Percentiles rank a stretch among this genome's conserved stretches.
Conservation (phyloP, 1,140 invertebrate species). For the Anthonomus grandis region DNA sequence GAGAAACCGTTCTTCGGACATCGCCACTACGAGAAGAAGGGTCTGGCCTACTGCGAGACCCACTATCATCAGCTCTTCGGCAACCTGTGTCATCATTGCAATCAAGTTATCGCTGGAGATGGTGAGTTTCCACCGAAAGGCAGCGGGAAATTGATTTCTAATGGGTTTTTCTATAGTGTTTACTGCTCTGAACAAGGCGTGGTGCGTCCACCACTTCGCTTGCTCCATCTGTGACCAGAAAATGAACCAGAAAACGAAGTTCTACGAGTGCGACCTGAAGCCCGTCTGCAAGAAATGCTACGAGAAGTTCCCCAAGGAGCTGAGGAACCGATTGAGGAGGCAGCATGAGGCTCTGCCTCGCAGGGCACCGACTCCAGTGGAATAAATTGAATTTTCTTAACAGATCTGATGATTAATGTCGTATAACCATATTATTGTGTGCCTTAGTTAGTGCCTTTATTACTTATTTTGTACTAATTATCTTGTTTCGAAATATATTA, state of each 20-base stretch:
- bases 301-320: conserved; percentile 92
- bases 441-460: no score
- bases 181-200: conserved; percentile 98
- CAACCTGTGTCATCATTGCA: conserved; percentile 97
- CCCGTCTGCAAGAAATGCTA: conserved; percentile 99
- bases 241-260: conserved; percentile 98
- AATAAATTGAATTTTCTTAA: no score
- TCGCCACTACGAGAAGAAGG: conserved; percentile 98
- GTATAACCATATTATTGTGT: no score
- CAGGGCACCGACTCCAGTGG: conserved; percentile 39
- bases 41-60: conserved; percentile 97
- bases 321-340: conserved; percentile 80
- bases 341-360: conserved; percentile 70
- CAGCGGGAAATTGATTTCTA: no score
- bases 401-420: no score
- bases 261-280: conserved; percentile 98
- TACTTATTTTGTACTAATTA: no score
- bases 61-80: conserved; percentile 99
- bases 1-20: conserved; percentile 99
- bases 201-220: conserved; percentile 99
- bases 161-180: conserved; percentile 82
- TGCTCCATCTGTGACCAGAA: conserved; percentile 97
- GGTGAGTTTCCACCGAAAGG: conserved; percentile 77
- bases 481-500: no score
- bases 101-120: conserved; percentile 96